phyloP scores from a whole-genome alignment of 23 tunicate species.

The Diplosoma virens region DNA sequence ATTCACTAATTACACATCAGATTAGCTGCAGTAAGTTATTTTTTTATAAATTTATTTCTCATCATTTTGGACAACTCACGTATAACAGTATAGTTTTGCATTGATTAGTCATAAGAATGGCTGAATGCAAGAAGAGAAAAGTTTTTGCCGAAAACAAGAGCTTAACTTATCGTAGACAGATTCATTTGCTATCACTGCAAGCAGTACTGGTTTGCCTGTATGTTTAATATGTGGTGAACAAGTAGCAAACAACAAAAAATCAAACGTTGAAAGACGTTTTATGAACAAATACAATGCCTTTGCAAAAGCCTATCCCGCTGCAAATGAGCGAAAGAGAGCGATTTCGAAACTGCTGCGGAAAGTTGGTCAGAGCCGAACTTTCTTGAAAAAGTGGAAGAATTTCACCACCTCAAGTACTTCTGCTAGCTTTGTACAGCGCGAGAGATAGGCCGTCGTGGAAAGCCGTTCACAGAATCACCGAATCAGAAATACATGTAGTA shows the following conservation, averaged over 20 bases:
- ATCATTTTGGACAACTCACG: too few species aligned
- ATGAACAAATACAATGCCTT: background rate
- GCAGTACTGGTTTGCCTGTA: background rate
- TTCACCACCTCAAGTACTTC: background rate
- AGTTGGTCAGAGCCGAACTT: background rate
- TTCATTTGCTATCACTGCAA: background rate
- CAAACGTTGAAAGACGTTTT: background rate
- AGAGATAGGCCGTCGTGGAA: background rate
- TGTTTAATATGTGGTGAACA: background rate
- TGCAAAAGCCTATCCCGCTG: background rate
- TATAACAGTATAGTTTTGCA: too few species aligned
- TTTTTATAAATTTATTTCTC: too few species aligned
- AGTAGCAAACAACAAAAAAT: background rate
- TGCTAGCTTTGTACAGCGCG: background rate
- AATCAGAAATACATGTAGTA: too few species aligned
- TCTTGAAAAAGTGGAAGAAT: background rate
- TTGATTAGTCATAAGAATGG: too few species aligned
- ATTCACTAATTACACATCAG: too few species aligned
- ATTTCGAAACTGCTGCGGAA: background rate
- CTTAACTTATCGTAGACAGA: background rate
- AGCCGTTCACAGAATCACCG: background rate
- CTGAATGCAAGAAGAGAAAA: background rate
- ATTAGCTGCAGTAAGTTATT: too few species aligned
- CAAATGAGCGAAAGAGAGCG: background rate
- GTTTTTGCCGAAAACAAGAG: background rate